These are phyloP conservation scores for Haemorhous mexicanus DNA, from an alignment of 2,113 vertebrate genomes.

Conservation along the genomic window DNA sequence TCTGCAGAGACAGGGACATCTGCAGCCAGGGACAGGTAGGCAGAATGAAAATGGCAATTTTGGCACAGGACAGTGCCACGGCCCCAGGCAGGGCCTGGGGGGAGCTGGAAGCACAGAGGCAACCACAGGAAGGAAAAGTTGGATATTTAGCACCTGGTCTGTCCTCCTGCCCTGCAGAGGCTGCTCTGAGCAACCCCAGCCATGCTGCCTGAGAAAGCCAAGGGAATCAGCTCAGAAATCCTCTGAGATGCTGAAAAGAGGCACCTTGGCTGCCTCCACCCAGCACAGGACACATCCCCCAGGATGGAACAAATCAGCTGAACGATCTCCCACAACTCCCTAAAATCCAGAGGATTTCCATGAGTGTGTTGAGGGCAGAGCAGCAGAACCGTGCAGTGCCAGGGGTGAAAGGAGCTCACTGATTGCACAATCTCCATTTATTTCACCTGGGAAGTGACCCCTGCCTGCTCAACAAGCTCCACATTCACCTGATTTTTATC, in stretches of 20 bases:
- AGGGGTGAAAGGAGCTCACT: neutral
- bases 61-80: fast-evolving
- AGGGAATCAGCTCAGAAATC: neutral
- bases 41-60: neutral
- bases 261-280: neutral
- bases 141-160: neutral
- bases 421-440: neutral
- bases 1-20: neutral
- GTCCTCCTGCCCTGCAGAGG: neutral
- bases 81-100: neutral
- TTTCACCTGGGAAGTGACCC: neutral
- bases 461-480: neutral
- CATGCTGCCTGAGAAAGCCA: neutral
- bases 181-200: neutral
- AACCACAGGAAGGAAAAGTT: neutral
- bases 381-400: neutral
- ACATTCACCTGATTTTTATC: fast-evolving
- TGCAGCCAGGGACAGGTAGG: neutral
- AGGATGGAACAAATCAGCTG: neutral
- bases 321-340: neutral
- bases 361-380: neutral
- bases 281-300: neutral
- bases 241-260: neutral
- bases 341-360: neutral
- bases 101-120: neutral